A percentile compares a stretch with the other conserved stretches of the same genome.
Evolutionary conservation across 2,888 invertebrate species (phyloP).

Genomic region (Macrophya alboannulata): DNA sequence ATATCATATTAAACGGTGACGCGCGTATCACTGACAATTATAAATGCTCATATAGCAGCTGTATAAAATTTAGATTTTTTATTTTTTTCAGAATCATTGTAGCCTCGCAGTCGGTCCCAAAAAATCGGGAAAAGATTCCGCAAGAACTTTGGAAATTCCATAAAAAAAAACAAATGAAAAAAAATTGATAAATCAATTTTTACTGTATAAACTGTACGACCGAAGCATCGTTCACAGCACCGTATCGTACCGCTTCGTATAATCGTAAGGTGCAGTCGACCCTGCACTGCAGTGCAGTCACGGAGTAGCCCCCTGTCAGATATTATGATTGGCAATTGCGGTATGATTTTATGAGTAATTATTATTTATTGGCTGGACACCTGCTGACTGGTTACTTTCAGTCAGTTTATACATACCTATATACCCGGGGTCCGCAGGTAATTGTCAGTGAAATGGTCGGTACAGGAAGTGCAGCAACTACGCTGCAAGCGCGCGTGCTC

Average conservation of each 20-base stretch:
- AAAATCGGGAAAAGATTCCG: too few relatives aligned
- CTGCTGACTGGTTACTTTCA: conserved; percentile 44
- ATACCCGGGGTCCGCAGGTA: background rate
- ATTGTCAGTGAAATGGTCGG: conserved; percentile 6
- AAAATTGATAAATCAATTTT: background rate
- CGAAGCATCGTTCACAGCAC: background rate
- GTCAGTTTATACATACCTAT: background rate
- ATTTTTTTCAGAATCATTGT: too few relatives aligned
- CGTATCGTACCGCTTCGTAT: background rate
- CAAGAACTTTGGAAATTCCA: too few relatives aligned
- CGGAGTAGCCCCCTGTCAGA: background rate
- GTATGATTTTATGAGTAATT: conserved; percentile 54
- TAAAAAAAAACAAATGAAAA: background rate
- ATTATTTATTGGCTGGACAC: conserved; percentile 56
- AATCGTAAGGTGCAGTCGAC: conserved; percentile 39
- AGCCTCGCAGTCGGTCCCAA: too few relatives aligned
- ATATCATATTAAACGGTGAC: conserved; percentile 56
- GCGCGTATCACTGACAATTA: conserved; percentile 21
- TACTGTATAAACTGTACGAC: background rate
- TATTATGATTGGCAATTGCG: conserved; percentile 50
- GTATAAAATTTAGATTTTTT: too few relatives aligned
- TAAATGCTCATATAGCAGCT: background rate
- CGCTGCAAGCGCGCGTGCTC: background rate
- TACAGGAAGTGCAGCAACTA: background rate
- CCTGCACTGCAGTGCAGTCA: background rate